These are phyloP conservation scores for Diarsia rubi DNA, from an alignment of 2,888 invertebrate species.

Conservation along the genomic window DNA sequence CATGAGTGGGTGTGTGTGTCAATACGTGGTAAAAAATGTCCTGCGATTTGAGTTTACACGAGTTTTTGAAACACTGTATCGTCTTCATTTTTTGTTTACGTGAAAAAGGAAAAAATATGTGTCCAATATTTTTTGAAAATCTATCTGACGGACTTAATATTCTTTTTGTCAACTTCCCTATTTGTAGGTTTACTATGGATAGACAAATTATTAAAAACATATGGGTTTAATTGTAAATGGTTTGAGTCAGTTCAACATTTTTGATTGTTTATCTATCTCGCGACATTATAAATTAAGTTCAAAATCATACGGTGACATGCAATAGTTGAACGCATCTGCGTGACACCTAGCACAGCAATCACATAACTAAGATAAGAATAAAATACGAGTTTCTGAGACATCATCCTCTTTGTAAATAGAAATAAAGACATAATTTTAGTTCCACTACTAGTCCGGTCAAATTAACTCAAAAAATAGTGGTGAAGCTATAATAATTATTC, in stretches of 20 bases:
- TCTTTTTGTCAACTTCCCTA: too few relatives aligned
- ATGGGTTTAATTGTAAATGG: background rate
- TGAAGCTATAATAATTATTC: too few relatives aligned
- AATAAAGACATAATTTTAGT: background rate
- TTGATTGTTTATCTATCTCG: background rate
- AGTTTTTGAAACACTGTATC: too few relatives aligned
- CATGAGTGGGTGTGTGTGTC: too few relatives aligned
- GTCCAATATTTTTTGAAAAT: too few relatives aligned
- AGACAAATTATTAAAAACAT: background rate
- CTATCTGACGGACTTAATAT: too few relatives aligned
- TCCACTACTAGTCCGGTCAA: background rate
- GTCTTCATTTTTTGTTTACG: too few relatives aligned
- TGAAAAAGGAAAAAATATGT: too few relatives aligned
- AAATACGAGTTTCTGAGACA: background rate
- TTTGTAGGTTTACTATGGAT: background rate
- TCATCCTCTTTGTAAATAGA: background rate
- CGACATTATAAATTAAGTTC: background rate
- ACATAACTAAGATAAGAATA: background rate
- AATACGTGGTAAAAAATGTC: too few relatives aligned
- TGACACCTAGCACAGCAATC: conserved; percentile 20
- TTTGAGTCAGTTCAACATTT: background rate
- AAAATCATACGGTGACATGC: background rate
- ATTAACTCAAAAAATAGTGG: too few relatives aligned
- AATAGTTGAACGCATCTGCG: background rate
- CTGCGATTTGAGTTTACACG: too few relatives aligned